Conservation (phyloP, 2,888 invertebrate species). For the Pseudococcus viburni region DNA sequence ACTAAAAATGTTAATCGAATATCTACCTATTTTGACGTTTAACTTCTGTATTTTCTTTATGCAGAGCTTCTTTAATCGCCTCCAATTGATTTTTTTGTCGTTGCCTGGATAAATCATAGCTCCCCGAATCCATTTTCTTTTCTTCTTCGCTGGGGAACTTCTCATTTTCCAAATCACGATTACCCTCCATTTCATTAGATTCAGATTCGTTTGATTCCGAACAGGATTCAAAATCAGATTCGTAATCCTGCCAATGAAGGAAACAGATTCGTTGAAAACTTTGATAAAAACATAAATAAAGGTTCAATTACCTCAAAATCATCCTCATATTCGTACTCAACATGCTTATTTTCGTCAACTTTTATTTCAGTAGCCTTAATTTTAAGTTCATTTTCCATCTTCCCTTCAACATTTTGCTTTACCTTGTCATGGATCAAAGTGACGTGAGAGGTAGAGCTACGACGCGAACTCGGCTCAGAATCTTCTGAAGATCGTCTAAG, state of each 20-base stretch:
- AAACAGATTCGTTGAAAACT: neutral
- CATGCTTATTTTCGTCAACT: constrained; percentile 61
- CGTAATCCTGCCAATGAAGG: constrained; percentile 72
- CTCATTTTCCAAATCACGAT: constrained; percentile 12
- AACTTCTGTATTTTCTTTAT: constrained; percentile 71
- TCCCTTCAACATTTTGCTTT: constrained; percentile 28
- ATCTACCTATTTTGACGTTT: constrained; percentile 19
- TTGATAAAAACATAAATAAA: neutral
- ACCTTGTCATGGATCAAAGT: neutral
- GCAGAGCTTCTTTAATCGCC: constrained; percentile 72
- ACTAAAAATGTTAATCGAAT: neutral
- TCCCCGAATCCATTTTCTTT: constrained; percentile 76
- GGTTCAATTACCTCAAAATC: constrained; percentile 72
- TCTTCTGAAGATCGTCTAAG: constrained; percentile 5
- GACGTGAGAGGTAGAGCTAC: neutral
- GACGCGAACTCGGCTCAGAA: constrained; percentile 34
- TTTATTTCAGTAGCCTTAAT: constrained; percentile 6
- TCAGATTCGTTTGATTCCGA: constrained; percentile 63
- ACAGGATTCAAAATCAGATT: constrained; percentile 74
- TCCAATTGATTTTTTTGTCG: constrained; percentile 70
- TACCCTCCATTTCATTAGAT: neutral
- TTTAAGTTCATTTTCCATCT: constrained; percentile 39
- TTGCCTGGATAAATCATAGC: constrained; percentile 73
- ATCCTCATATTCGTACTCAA: constrained; percentile 72
- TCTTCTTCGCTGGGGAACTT: constrained; percentile 72